Evolutionary conservation across 2,797 vertebrate species (phyloP), one percentile per base, ranked within the genome.

Genomic region (Sebastes itinus): DNA sequence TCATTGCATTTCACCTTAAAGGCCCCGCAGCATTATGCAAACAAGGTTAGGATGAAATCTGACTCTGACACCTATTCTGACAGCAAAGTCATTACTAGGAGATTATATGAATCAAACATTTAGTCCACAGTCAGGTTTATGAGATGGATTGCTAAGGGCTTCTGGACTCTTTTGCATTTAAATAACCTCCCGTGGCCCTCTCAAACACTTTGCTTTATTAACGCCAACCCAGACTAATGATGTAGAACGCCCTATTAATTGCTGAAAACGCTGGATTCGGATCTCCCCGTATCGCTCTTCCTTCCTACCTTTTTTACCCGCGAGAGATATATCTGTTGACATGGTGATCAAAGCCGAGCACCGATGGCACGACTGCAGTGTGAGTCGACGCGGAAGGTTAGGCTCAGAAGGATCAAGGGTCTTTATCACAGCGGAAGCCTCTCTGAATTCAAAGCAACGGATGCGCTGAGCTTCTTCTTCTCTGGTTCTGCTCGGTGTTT

Each of bases 121-220:
- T 87, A 63, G 79, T 94, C 89, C 73, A 82, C 84, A 69, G 38
- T 54, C 84, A 85, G 86, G 87, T 92, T 82, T 87, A 72, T 78
- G 86, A 81, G 92, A 88, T 78, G 80, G 76, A 89, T 81, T 74
- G 72, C 83, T 88, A 12, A 86, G 27, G 69, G 75, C 77, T 75
- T 78, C 85, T 65, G 71, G 82, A 70, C 58, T 86, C 84, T 88
- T 94, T 94, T 93, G 83, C 90, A 89, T 94, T 93, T 93, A 93
- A 93, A 92, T 93, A 72, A 88, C 87, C 88, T 73, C 18, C 62
- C 33, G 22, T 74, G 87, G 72, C 62, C 72, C 6, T 32, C 81
- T 92, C 81, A 63, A 87, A 77, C 71, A 76, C 88, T 56, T 60
- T 27, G 75, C 49, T 75, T 82, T 92, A 94, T 85, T 70, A 84